phyloP scores from a whole-genome alignment of 2,888 invertebrate species.

The Eurytoma californica region DNA sequence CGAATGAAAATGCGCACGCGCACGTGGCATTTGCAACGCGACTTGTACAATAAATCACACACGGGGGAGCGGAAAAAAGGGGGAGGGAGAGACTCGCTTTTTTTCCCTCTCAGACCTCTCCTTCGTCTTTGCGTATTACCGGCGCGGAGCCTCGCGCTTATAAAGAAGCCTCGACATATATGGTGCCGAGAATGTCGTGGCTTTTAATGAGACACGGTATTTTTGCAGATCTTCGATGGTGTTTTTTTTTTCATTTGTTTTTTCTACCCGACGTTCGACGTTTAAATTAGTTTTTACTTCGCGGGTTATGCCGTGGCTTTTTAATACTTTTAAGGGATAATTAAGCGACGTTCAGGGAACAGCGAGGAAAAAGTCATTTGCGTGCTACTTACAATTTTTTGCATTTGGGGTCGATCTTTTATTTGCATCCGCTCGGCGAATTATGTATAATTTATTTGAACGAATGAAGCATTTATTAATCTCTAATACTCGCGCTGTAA shows the following conservation, averaged over 20 bases:
- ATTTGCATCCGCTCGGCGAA: too few species aligned
- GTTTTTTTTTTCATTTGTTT: conserved; percentile 6
- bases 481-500: too few species aligned
- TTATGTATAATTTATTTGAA: too few species aligned
- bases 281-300: conserved; percentile 19
- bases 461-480: too few species aligned
- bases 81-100: background rate
- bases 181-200: conserved; percentile 26
- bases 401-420: background rate
- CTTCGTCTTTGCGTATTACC: conserved; percentile 13
- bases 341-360: conserved; percentile 12
- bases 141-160: background rate
- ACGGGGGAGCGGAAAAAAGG: background rate
- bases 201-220: conserved; percentile 37
- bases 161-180: conserved; percentile 28
- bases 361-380: background rate
- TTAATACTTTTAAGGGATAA: conserved; percentile 22
- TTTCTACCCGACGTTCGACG: background rate
- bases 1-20: background rate
- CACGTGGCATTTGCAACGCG: too few species aligned
- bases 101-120: background rate
- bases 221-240: conserved; percentile 7
- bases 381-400: background rate
- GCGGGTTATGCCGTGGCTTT: background rate
- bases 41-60: conserved; percentile 17